Conservation (phyloP, 2,113 vertebrate genomes). For the Crypturellus undulatus region DNA sequence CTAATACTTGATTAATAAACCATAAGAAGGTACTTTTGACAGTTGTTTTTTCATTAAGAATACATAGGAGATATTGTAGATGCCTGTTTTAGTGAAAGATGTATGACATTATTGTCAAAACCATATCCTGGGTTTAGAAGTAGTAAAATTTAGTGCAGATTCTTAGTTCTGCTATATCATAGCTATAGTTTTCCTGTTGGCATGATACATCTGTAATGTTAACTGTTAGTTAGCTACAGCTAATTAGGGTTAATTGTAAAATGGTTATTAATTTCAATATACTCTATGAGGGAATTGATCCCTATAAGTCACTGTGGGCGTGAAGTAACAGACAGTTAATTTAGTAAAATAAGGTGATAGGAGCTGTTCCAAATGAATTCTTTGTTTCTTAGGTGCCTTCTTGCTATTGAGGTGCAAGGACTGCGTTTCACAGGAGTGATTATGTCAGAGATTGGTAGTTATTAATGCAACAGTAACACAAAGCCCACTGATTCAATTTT, state of each 20-base stretch:
- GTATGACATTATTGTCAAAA: not conserved
- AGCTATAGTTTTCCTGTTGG: not conserved
- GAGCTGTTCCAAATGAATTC: not conserved
- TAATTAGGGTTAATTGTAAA: not conserved
- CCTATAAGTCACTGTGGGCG: not conserved
- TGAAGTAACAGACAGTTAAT: not conserved
- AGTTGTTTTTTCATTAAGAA: not conserved
- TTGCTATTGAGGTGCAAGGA: not conserved
- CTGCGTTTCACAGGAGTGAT: not conserved
- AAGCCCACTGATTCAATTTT: not conserved
- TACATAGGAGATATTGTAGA: not conserved
- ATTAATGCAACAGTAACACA: not conserved
- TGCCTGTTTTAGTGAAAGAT: not conserved
- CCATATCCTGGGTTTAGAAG: not conserved
- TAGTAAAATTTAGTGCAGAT: not conserved
- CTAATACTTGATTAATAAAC: not conserved
- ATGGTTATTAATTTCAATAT: not conserved
- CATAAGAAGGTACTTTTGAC: not conserved
- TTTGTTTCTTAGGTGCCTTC: not conserved
- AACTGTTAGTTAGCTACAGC: not conserved
- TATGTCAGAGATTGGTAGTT: not conserved
- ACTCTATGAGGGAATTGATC: not conserved
- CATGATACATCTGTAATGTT: not conserved
- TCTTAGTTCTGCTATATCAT: not conserved
- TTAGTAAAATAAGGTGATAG: not conserved